phyloP scores from a whole-genome alignment of 1,140 invertebrate species.

The Tetramorium parvispinum region DNA sequence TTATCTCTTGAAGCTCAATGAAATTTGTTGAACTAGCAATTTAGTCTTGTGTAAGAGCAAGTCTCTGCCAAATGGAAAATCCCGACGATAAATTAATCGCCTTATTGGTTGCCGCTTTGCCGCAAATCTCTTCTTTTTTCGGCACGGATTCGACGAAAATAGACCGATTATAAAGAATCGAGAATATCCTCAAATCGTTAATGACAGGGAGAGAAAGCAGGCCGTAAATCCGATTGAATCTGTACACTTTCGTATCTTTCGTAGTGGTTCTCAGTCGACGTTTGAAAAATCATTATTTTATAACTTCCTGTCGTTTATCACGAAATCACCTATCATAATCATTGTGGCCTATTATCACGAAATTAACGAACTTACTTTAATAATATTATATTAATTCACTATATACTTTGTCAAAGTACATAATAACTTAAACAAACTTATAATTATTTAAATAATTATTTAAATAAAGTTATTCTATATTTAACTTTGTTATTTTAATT shows the following conservation, averaged over 20 bases:
- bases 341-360: not conserved
- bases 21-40: slow-evolving; percentile 16
- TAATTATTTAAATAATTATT: too few relatives aligned
- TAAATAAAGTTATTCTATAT: not conserved
- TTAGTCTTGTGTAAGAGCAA: not conserved
- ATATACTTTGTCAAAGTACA: not conserved
- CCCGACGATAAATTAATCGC: slow-evolving; percentile 5
- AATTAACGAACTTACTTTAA: not conserved
- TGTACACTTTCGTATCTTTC: slow-evolving; percentile 1
- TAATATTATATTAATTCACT: not conserved
- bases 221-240: slow-evolving; percentile 18
- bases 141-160: not conserved
- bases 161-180: slow-evolving; percentile 14
- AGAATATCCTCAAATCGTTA: slow-evolving; percentile 2
- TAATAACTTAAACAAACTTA: not conserved
- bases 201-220: slow-evolving; percentile 25
- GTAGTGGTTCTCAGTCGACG: not conserved
- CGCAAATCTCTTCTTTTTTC: slow-evolving; percentile 30
- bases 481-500: not conserved
- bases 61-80: slow-evolving; percentile 14
- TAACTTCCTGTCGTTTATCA: not conserved
- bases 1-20: not conserved
- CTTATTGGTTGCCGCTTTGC: not conserved
- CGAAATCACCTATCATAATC: not conserved
- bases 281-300: not conserved